Evolutionary conservation across 1,140 invertebrate species (phyloP).

Genomic region (Diploscapter pachys): DNA sequence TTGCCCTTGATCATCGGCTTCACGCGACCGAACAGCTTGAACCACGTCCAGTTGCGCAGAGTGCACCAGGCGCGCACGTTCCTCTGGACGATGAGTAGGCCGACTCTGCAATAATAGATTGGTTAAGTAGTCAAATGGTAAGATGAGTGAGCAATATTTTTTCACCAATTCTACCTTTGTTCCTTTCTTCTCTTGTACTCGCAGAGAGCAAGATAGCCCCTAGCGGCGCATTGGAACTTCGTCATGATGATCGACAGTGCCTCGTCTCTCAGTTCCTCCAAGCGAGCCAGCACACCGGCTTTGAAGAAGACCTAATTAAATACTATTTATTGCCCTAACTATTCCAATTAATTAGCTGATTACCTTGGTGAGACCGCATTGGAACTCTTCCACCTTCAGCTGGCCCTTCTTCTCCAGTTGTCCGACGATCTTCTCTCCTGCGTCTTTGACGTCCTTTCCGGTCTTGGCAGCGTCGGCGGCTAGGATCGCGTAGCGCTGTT

Average conservation of each 20-base stretch:
- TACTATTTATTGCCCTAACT: background rate
- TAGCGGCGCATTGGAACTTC: constrained; percentile 76
- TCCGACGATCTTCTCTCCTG: constrained; percentile 34
- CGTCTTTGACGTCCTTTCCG: constrained; percentile 40
- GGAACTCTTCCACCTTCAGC: constrained; percentile 81
- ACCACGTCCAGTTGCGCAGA: constrained; percentile 98
- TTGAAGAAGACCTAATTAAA: constrained; percentile 90
- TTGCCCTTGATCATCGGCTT: constrained; percentile 52
- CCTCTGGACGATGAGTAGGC: constrained; percentile 93
- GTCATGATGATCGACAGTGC: constrained; percentile 93
- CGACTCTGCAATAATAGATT: constrained; percentile 68
- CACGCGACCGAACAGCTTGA: constrained; percentile 55
- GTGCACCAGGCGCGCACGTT: constrained; percentile 97
- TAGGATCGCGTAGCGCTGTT: constrained; percentile 65
- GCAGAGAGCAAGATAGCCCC: constrained; percentile 49
- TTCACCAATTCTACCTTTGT: constrained; percentile 21
- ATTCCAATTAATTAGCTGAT: background rate
- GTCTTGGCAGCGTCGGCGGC: constrained; percentile 42
- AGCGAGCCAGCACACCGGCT: constrained; percentile 97
- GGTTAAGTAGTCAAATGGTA: background rate
- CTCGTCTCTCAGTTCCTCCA: constrained; percentile 99
- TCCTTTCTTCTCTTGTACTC: constrained; percentile 46
- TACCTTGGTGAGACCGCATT: constrained; percentile 92
- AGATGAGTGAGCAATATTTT: no score
- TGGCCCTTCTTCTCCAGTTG: constrained; percentile 45